Base-by-base conservation (phyloP, 2,113 vertebrate genomes). In the Chroicocephalus ridibundus region DNA sequence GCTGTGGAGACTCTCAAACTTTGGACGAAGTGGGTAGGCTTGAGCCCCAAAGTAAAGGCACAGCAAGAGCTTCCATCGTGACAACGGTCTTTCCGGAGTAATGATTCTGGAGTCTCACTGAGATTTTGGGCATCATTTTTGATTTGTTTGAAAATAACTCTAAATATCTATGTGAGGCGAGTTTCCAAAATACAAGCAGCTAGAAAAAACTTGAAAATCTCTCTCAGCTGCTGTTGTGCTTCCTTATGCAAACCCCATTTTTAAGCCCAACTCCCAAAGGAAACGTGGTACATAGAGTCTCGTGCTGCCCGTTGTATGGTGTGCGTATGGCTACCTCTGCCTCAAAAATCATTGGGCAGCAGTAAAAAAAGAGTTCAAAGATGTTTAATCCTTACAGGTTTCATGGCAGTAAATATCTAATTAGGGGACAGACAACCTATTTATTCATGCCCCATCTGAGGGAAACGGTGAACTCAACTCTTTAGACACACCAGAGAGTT, bases 1-100 rank as follows among this genome's bases (percentile, higher is more conserved):
- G n/a, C 65, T 78, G 25, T 32, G 19, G 36, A 90, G 34, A 15
- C n/a, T 77, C 44, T 83, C 25, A 52, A 34, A 18, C 22, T 60
- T 15, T 38, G 4, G 25, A 54, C 2, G 46, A 27, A 24, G 18
- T 52, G 14, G 24, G 16, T 40, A 72, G 34, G 13, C 9, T 69
- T 49, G 16, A 70, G 25, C 46, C 13, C 6, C 34, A 66, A 66
- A 58, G 6, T 9, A 49, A 83, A 46, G 22, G 3, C 4, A 2
- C 7, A 80, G 34, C 11, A 65, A 57, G 62, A 65, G 4, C 14
- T 74, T 86, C 15, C 2, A 0, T 69, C 1, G 0, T 54, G 52
- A 34, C 36, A 52, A 34, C 12, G 24, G 29, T 40, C 34, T 55
- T 64, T 64, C 32, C 77, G 18, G 34, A 51, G 9, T 83, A n/a